These are phyloP conservation scores for Serilophus lunatus DNA, from an alignment of 2,113 vertebrate species.

Conservation along the genomic window DNA sequence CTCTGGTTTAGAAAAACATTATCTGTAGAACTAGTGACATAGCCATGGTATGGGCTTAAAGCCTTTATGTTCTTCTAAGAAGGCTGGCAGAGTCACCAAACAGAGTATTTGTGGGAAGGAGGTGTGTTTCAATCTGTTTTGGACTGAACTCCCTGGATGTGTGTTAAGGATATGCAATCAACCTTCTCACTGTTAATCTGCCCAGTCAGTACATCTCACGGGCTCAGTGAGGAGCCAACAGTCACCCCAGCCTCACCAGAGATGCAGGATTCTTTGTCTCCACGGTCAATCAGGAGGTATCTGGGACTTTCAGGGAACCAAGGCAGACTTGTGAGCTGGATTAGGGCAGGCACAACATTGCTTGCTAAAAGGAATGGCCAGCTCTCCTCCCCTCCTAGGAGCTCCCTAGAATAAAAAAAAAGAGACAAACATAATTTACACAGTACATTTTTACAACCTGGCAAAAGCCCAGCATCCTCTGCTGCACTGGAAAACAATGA, in stretches of 20 bases:
- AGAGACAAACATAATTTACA: background rate
- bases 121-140: background rate
- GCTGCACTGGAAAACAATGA: background rate
- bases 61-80: background rate
- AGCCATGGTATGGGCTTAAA: background rate
- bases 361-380: slow-evolving; percentile 89
- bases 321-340: slow-evolving; percentile 85
- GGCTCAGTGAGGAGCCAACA: background rate
- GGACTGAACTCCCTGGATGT: background rate
- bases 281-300: slow-evolving; percentile 87
- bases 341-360: slow-evolving; percentile 82
- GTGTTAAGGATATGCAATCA: background rate
- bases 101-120: background rate
- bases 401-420: slow-evolving; percentile 73
- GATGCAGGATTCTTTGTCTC: slow-evolving; percentile 82
- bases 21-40: background rate
- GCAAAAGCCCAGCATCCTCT: background rate
- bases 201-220: background rate
- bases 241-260: slow-evolving; percentile 69
- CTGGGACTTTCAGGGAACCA: slow-evolving; percentile 91
- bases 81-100: background rate
- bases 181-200: background rate
- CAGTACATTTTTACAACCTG: background rate
- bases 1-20: background rate
- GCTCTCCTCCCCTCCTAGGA: slow-evolving; percentile 79